A percentile compares a stretch with the other conserved stretches of the same genome.
Conservation (phyloP, 2,797 vertebrate genomes). For the Crotalus adamanteus region DNA sequence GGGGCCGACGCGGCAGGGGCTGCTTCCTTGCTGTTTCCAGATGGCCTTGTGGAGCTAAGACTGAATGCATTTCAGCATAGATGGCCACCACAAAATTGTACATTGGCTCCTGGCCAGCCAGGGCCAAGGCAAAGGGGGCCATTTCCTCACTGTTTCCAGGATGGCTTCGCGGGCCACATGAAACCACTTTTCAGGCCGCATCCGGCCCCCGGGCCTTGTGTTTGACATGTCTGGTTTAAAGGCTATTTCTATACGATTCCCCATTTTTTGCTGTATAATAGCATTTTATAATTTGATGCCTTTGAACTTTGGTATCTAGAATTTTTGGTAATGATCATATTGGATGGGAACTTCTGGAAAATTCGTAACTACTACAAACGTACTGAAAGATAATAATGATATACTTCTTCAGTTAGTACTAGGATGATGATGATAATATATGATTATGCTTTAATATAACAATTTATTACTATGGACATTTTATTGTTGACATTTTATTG, state of each 20-base stretch:
- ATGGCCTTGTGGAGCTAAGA: too few relatives aligned
- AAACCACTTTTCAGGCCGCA: too few relatives aligned
- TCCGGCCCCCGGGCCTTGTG: too few relatives aligned
- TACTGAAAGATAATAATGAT: not conserved
- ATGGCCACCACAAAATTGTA: too few relatives aligned
- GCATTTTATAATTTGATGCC: not conserved
- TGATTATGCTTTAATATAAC: not conserved
- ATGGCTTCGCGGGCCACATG: too few relatives aligned
- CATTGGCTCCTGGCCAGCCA: too few relatives aligned
- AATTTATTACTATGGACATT: not conserved
- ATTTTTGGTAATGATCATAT: not conserved
- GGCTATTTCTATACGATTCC: not conserved
- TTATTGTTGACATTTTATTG: not conserved
- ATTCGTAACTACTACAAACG: not conserved
- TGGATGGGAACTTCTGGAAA: not conserved
- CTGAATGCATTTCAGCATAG: too few relatives aligned
- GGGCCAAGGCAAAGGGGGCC: too few relatives aligned
- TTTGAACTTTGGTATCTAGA: not conserved
- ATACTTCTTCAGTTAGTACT: not conserved
- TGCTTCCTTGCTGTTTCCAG: too few relatives aligned
- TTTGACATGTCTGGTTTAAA: not conserved
- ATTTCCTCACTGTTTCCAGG: too few relatives aligned
- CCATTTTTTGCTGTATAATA: not conserved
- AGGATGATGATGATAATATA: not conserved
- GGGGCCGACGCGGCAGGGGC: too few relatives aligned